Percentiles rank a stretch among this genome's conserved stretches.
These are phyloP conservation scores for Heliconius himera DNA, from an alignment of 1,140 invertebrate genomes.

Conservation along the genomic window DNA sequence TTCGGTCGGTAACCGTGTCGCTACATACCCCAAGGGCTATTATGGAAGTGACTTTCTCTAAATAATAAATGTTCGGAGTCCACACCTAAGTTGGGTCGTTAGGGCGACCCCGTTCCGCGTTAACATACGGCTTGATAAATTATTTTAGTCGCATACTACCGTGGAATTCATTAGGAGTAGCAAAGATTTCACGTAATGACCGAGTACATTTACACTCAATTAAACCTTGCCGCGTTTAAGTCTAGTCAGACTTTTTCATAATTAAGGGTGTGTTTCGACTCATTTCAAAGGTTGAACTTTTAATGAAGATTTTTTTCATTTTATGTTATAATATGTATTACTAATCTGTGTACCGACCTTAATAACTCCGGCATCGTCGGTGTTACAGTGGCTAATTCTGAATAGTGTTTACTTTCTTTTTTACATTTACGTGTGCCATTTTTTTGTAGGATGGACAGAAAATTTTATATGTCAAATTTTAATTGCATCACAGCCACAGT, in stretches of 20 bases:
- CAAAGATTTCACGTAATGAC: constrained; percentile 37
- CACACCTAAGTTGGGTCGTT: constrained; percentile 54
- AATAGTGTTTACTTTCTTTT: not conserved
- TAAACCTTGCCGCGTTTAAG: constrained; percentile 30
- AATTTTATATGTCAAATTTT: too few species aligned
- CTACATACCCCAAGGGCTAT: constrained; percentile 36
- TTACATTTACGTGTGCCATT: too few species aligned
- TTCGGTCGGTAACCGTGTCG: constrained; percentile 30
- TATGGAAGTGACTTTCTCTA: constrained; percentile 45
- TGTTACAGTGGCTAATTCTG: not conserved
- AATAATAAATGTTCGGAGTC: constrained; percentile 54
- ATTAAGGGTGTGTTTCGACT: constrained; percentile 26
- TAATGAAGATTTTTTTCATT: constrained; percentile 6
- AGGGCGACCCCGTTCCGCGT: constrained; percentile 48
- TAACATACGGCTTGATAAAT: constrained; percentile 49
- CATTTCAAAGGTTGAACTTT: constrained; percentile 14
- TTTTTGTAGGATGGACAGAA: not conserved
- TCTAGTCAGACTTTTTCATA: constrained; percentile 32
- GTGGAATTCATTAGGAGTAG: constrained; percentile 39
- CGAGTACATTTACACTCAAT: constrained; percentile 36
- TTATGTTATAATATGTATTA: not conserved
- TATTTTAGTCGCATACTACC: constrained; percentile 45
- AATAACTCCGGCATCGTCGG: not conserved
- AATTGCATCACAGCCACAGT: too few species aligned
- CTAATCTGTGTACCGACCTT: not conserved